These are phyloP conservation scores for Calliscelio sp. DNA, from an alignment of 2,888 invertebrate species.

Conservation along the genomic window DNA sequence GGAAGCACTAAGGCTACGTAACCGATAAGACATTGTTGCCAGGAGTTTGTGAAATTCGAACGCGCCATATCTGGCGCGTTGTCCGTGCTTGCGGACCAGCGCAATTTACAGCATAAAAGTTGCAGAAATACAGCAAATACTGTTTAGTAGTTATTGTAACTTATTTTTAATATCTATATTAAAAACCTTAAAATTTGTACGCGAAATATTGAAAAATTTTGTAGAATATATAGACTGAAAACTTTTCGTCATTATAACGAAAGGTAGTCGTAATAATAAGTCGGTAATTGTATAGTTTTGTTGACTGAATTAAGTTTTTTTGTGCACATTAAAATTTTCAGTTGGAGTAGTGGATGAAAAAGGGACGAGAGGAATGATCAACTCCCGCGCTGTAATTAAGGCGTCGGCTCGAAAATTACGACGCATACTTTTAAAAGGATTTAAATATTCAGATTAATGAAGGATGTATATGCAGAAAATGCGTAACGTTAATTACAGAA, in stretches of 20 bases:
- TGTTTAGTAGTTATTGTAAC: no score
- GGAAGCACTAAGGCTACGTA: slow-evolving; percentile 59
- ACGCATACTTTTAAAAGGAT: slow-evolving; percentile 49
- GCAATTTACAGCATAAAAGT: no score
- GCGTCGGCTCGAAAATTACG: slow-evolving; percentile 44
- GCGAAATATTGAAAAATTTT: no score
- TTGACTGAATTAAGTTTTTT: no score
- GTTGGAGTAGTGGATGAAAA: slow-evolving; percentile 5
- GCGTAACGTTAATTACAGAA: slow-evolving; percentile 54
- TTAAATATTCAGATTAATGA: slow-evolving; percentile 64
- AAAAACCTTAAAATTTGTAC: no score
- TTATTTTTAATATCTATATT: no score
- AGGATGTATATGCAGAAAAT: slow-evolving; percentile 56
- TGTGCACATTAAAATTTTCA: no score
- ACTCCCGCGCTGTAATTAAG: slow-evolving; percentile 55
- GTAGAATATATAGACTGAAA: no score
- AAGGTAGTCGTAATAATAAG: no score
- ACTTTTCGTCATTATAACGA: no score
- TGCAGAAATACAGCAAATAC: no score
- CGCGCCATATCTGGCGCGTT: slow-evolving; percentile 43
- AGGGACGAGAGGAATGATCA: slow-evolving; percentile 32
- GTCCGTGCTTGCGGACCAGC: slow-evolving; percentile 36
- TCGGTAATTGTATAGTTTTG: no score
- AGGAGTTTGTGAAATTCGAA: slow-evolving; percentile 55
- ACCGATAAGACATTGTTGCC: slow-evolving; percentile 72